phyloP scores from a whole-genome alignment of 2,797 vertebrate species.

The Rhadinocentrus ornatus region DNA sequence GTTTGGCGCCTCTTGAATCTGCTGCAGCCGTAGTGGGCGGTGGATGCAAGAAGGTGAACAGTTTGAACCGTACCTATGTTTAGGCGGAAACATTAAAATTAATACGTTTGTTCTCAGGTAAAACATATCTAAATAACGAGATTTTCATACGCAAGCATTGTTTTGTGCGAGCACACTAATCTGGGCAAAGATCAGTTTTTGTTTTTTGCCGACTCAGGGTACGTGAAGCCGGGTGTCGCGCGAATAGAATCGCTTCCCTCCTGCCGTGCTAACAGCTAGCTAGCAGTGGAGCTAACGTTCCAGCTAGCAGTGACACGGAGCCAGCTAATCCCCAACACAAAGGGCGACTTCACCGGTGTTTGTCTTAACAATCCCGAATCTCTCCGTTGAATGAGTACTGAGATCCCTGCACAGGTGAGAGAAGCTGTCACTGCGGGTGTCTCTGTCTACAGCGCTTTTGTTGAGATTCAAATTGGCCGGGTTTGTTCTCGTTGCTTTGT shows the following conservation, averaged over 20 bases:
- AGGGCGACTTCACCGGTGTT: constrained; percentile 55
- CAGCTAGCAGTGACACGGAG: constrained; percentile 56
- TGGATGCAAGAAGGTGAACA: constrained; percentile 65
- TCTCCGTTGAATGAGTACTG: constrained; percentile 75
- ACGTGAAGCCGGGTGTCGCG: constrained; percentile 71
- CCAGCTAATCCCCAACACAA: constrained; percentile 70
- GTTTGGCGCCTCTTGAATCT: constrained; percentile 86
- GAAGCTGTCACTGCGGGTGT: constrained; percentile 34
- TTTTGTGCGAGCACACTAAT: fast-evolving
- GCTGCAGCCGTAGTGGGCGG: constrained; percentile 76
- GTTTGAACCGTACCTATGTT: constrained; percentile 73
- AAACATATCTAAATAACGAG: not conserved
- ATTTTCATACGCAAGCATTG: fast-evolving
- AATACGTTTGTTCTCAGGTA: not conserved
- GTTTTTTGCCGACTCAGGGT: constrained; percentile 34
- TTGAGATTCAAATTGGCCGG: constrained; percentile 9
- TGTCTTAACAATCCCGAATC: constrained; percentile 27
- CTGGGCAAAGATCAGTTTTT: not conserved
- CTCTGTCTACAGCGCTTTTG: not conserved
- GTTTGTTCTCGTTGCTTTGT: constrained; percentile 25
- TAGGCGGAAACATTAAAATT: constrained; percentile 73
- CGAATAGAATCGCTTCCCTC: constrained; percentile 61
- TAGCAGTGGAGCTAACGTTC: constrained; percentile 70
- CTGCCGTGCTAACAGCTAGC: constrained; percentile 67
- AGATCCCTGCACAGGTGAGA: constrained; percentile 69